Evolutionary conservation across 30 jellyfish, hydroid and myxozoan species (phyloP).

Genomic region (Aurelia aurita complex sp. Pacific): DNA sequence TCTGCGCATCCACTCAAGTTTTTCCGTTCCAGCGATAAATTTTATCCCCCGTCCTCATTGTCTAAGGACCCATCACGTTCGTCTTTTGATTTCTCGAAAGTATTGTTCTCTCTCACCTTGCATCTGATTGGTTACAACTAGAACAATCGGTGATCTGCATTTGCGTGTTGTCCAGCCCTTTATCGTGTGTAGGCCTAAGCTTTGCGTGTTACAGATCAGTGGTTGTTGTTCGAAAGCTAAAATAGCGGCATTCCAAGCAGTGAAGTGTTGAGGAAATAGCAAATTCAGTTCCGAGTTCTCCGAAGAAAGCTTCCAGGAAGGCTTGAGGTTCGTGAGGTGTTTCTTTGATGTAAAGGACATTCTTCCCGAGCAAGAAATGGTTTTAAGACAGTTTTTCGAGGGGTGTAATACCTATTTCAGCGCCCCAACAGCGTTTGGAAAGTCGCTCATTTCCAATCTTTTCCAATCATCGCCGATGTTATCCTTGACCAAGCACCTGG

Average conservation of each 20-base stretch:
- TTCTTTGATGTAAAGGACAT: not conserved
- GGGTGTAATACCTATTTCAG: too few species aligned
- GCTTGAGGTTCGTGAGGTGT: not conserved
- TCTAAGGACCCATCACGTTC: too few species aligned
- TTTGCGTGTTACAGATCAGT: constrained; percentile 10
- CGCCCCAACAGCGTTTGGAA: constrained; percentile 39
- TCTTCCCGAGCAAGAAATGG: not conserved
- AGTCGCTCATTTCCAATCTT: constrained; percentile 24
- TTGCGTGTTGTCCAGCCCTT: too few species aligned
- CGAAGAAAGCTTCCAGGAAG: constrained; percentile 3
- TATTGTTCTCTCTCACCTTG: too few species aligned
- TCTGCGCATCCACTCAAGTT: too few species aligned
- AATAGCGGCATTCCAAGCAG: too few species aligned
- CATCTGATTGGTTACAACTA: too few species aligned
- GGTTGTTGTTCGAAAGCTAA: constrained; percentile 5
- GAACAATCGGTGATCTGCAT: too few species aligned
- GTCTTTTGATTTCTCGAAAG: too few species aligned
- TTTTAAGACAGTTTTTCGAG: not conserved
- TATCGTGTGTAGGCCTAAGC: not conserved
- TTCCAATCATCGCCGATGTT: constrained; percentile 36
- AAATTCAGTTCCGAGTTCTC: not conserved
- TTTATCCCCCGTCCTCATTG: too few species aligned
- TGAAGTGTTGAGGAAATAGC: not conserved
- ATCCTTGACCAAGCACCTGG: constrained; percentile 6
- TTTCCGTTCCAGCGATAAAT: too few species aligned